phyloP scores from a whole-genome alignment of 2,113 vertebrate genomes.

The Lamprotornis superbus region DNA sequence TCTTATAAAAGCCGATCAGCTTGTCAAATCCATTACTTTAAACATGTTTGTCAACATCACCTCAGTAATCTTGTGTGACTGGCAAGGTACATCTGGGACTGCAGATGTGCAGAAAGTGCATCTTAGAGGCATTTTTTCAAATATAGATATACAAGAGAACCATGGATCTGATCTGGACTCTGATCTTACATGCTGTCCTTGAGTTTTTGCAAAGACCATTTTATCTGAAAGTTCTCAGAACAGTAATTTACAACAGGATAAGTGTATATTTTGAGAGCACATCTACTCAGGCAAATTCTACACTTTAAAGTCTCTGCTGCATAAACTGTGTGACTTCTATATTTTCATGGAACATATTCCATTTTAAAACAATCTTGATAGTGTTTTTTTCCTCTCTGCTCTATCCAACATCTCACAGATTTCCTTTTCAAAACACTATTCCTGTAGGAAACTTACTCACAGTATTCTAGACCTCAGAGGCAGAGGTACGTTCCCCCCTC shows the following conservation, averaged over 20 bases:
- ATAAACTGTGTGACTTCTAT: background rate
- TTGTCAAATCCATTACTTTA: background rate
- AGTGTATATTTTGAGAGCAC: background rate
- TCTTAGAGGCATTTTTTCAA: background rate
- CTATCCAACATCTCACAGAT: background rate
- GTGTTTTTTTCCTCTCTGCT: background rate
- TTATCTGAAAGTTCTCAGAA: background rate
- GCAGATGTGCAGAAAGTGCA: background rate
- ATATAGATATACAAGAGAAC: background rate
- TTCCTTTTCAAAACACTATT: background rate
- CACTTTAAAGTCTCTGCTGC: background rate
- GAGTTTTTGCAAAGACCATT: background rate
- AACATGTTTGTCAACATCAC: background rate
- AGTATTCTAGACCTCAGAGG: background rate
- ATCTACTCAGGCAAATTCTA: background rate
- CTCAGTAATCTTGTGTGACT: accelerated
- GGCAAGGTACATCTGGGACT: background rate
- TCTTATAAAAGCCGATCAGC: background rate
- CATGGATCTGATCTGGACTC: background rate
- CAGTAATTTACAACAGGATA: accelerated
- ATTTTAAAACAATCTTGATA: accelerated
- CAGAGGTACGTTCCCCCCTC: accelerated
- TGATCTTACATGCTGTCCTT: accelerated
- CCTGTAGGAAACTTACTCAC: background rate
- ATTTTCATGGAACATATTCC: background rate